Evolutionary conservation across 1,140 invertebrate species (phyloP).

Genomic region (Mya arenaria): DNA sequence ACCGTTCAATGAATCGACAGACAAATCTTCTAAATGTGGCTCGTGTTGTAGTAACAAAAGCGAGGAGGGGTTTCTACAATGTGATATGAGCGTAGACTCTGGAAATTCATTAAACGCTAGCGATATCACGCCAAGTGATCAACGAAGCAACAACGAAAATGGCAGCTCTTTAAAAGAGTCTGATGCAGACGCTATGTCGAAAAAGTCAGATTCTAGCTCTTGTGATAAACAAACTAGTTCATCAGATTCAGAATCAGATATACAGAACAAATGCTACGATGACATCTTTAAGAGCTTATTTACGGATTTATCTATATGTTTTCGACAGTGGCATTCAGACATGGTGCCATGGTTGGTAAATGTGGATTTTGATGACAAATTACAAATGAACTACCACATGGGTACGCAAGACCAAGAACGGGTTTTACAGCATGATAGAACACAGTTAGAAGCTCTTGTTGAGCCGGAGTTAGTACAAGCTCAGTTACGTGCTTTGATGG

Average conservation of each 20-base stretch:
- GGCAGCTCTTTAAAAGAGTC: slow-evolving; percentile 48
- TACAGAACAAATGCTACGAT: not conserved
- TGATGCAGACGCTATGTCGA: slow-evolving; percentile 51
- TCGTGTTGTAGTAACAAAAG: slow-evolving; percentile 43
- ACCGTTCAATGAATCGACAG: not conserved
- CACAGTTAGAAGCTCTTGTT: not conserved
- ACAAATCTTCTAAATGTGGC: not conserved
- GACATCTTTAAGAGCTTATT: slow-evolving; percentile 24
- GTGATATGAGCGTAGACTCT: slow-evolving; percentile 28
- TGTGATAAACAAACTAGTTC: slow-evolving; percentile 36
- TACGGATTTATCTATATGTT: slow-evolving; percentile 20
- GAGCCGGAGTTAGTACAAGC: slow-evolving; percentile 38
- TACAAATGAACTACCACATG: slow-evolving; percentile 27
- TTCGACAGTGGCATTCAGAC: slow-evolving; percentile 26
- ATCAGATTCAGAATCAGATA: slow-evolving; percentile 41
- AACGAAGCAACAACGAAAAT: slow-evolving; percentile 49
- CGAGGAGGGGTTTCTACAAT: slow-evolving; percentile 32
- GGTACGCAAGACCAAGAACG: slow-evolving; percentile 3
- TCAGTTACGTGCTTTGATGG: slow-evolving; percentile 37
- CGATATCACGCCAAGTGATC: slow-evolving; percentile 44
- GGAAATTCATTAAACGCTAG: slow-evolving; percentile 31
- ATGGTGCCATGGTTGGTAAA: slow-evolving; percentile 38
- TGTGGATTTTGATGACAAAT: slow-evolving; percentile 39
- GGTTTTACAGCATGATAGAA: not conserved
- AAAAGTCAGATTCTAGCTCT: slow-evolving; percentile 52